Base-by-base conservation (phyloP, 2,888 invertebrate species). In the Trileptium ribeirensis region DNA sequence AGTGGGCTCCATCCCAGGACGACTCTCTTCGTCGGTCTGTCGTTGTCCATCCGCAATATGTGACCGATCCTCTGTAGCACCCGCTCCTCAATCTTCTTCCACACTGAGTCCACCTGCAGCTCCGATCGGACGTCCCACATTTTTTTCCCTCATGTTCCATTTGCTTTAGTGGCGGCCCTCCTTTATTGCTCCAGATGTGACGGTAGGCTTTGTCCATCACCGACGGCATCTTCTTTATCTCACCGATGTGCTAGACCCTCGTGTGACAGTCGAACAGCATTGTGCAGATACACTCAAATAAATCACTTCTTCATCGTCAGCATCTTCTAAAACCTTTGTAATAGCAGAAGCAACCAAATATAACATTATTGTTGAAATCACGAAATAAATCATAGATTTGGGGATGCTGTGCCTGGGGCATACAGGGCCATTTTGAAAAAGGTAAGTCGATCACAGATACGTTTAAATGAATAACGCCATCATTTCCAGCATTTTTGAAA, bases 41-140 rank as follows among this genome's bases (percentile, higher is more conserved):
- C 15, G 70, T 70, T 70, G 8, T 70, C n/a, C 36, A 70, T 70
- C n/a, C 70, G 31, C 15, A 70, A n/a, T 31, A 70, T 31, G 36
- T 70, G 70, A 70, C 70, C 70, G 33, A 70, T 70, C 70, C 70
- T 29, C 36, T n/a, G 70, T 33, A 70, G 31, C 33, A 36, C 70
- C n/a, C 70, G 31, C n/a, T 70, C 70, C n/a, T 70, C 70, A 70
- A 70, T 36, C 36, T 70, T 70, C 36, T 70, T 70, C 70, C 33
- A 19, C 15, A 70, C 8, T 70, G 70, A 70, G 31, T 70, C 70
- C 3, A 70, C 70, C 36, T n/a, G 8, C 70, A 70, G 36, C n/a
- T 70, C 70, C 3, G 70, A 8, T 33, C 70, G 15, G 8, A 70
- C 70, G n/a, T 70, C 70, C 70, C 36, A 70, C 70, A 70, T 70